Conservation (phyloP, 2,113 vertebrate species). For the Rousettus leschenaultii region DNA sequence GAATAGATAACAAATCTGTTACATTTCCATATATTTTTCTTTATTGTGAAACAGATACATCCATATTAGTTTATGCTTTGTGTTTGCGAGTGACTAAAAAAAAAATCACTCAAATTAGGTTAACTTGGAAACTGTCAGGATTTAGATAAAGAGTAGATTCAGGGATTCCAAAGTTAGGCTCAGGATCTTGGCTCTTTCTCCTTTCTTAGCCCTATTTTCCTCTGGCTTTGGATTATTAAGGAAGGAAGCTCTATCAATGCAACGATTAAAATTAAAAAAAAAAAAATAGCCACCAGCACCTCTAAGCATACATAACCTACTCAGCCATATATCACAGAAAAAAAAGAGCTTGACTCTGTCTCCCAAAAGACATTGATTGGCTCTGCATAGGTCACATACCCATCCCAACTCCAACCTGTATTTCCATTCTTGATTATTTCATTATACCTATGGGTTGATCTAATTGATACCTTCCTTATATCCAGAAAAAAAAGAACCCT, state of each 20-base stretch:
- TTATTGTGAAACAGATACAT: not conserved
- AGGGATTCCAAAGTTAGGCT: not conserved
- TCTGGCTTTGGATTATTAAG: not conserved
- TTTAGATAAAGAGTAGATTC: not conserved
- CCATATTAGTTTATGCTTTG: not conserved
- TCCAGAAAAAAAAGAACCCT: not conserved
- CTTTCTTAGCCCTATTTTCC: not conserved
- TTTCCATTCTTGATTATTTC: not conserved
- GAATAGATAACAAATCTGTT: not conserved
- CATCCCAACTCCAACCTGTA: not conserved
- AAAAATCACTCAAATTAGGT: not conserved
- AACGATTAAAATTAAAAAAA: not conserved
- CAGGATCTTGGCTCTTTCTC: not conserved
- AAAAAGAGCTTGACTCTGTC: not conserved
- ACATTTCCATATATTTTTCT: not conserved
- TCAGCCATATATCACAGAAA: not conserved
- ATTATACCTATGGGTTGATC: not conserved
- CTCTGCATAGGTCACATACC: not conserved
- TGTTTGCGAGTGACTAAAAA: not conserved
- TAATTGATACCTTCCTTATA: not conserved
- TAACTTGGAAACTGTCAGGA: not conserved
- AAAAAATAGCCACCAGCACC: not conserved
- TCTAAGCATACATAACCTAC: not conserved
- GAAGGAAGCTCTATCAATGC: not conserved
- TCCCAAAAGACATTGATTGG: not conserved